Evolutionary conservation across 2,888 invertebrate genomes (phyloP).

Genomic region (Tinea semifulvella): DNA sequence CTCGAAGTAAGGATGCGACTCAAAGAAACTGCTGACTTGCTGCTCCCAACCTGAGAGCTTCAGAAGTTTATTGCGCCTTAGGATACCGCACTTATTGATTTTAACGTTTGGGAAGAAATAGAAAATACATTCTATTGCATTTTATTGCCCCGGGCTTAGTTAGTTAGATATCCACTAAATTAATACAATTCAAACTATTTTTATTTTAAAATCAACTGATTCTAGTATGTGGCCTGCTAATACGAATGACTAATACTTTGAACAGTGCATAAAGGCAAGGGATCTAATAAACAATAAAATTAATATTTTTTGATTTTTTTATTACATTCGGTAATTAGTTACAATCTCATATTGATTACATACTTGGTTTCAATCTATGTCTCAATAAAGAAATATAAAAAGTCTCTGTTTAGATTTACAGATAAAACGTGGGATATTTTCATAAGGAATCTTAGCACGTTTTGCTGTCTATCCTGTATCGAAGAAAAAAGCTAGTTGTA

Average conservation of each 20-base stretch:
- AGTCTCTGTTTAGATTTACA: not conserved
- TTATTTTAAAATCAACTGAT: too few relatives aligned
- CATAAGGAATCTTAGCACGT: constrained; percentile 7
- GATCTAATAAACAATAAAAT: too few relatives aligned
- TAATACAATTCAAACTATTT: too few relatives aligned
- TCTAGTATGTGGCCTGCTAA: too few relatives aligned
- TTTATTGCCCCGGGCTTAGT: constrained; percentile 1
- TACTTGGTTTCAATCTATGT: too few relatives aligned
- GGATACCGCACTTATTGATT: constrained; percentile 31
- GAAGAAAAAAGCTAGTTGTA: constrained; percentile 2
- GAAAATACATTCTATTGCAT: not conserved
- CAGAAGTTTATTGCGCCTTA: constrained; percentile 47
- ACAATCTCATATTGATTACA: too few relatives aligned
- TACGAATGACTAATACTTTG: too few relatives aligned
- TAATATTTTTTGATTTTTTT: too few relatives aligned
- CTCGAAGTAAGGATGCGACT: constrained; percentile 48
- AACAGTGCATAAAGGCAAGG: too few relatives aligned
- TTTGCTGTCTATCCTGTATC: not conserved
- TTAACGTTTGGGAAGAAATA: constrained; percentile 22
- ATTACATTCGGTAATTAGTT: too few relatives aligned
- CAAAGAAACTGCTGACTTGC: constrained; percentile 59
- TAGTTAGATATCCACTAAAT: too few relatives aligned
- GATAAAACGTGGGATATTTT: not conserved
- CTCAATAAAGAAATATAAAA: not conserved
- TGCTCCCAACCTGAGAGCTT: constrained; percentile 34